These are phyloP conservation scores for Centropristis striata DNA, from an alignment of 2,113 vertebrate genomes.

Conservation along the genomic window DNA sequence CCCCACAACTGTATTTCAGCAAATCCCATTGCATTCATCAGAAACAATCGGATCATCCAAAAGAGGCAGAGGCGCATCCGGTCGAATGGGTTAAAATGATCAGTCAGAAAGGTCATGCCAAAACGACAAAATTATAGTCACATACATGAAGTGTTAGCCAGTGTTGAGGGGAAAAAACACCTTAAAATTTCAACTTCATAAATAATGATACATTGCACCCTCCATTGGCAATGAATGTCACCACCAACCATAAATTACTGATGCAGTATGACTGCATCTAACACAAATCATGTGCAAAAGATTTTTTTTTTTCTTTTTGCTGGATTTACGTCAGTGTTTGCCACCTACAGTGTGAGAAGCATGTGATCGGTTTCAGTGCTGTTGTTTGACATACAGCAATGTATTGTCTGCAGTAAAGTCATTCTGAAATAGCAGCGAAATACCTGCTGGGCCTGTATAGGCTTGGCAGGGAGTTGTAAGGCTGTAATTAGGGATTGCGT, in stretches of 20 bases:
- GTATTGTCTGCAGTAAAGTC: background rate
- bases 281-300: background rate
- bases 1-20: no score
- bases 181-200: background rate
- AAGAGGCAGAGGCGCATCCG: no score
- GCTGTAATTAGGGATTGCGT: slow-evolving; percentile 55
- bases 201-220: background rate
- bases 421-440: background rate
- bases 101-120: no score
- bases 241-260: background rate
- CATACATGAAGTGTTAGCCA: background rate
- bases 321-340: background rate
- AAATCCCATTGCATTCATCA: no score
- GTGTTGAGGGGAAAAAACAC: background rate
- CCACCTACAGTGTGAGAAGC: background rate
- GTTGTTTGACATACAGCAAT: background rate
- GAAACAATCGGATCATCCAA: no score
- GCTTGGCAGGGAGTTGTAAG: slow-evolving; percentile 7
- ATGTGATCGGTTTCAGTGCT: background rate
- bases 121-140: no score
- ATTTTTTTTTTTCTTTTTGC: background rate
- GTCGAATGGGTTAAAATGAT: no score
- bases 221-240: background rate
- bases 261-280: background rate
- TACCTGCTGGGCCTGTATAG: slow-evolving; percentile 34